A percentile compares a stretch with the other conserved stretches of the same genome.
Evolutionary conservation across 1,140 invertebrate species (phyloP).

Genomic region (Leptinotarsa undecemlineata): DNA sequence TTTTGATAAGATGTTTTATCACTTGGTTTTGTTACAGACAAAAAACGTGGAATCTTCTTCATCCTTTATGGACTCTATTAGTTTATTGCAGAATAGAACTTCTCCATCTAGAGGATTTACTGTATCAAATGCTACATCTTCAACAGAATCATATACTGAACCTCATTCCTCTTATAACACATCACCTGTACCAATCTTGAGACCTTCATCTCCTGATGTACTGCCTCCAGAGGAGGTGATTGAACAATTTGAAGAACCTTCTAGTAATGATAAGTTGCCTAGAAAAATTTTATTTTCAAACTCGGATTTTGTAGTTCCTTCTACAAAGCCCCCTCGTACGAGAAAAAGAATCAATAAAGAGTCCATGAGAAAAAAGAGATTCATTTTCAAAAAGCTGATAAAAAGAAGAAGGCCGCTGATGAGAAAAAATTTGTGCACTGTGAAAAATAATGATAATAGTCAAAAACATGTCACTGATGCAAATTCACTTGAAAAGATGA

Average conservation of each 20-base stretch:
- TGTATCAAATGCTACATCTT: too few relatives aligned
- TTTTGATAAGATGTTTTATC: too few relatives aligned
- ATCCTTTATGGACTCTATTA: slow-evolving; percentile 4
- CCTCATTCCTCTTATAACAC: too few relatives aligned
- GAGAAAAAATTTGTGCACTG: too few relatives aligned
- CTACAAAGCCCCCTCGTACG: not conserved
- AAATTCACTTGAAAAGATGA: too few relatives aligned
- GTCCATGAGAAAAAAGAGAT: not conserved
- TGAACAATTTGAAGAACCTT: not conserved
- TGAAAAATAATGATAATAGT: too few relatives aligned
- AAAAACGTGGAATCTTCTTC: not conserved
- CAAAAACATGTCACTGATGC: too few relatives aligned
- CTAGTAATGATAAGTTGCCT: not conserved
- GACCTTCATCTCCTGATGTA: not conserved
- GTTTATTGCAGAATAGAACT: too few relatives aligned
- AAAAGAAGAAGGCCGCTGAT: not conserved
- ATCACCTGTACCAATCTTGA: too few relatives aligned
- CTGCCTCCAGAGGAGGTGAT: not conserved
- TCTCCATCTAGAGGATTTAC: too few relatives aligned
- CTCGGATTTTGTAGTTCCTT: not conserved
- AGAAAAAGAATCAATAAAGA: not conserved
- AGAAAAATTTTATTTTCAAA: not conserved
- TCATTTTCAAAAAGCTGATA: not conserved
- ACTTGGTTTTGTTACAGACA: too few relatives aligned
- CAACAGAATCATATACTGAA: too few relatives aligned